Conservation (phyloP, 2,797 vertebrate species). For the Tenualosa ilisha region DNA sequence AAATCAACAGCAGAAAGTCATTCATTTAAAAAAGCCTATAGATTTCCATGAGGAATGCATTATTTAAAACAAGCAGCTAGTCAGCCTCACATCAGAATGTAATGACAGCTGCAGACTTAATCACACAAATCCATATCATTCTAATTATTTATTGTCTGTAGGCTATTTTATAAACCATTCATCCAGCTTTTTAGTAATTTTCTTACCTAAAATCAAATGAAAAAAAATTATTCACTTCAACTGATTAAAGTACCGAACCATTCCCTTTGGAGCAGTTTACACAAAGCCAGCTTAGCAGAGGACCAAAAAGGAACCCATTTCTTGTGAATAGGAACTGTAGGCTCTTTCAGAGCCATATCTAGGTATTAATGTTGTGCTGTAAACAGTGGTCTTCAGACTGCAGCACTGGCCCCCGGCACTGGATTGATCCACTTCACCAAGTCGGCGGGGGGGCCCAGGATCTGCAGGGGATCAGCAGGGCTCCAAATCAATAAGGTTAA, state of each 20-base stretch:
- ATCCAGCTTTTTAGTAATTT: not conserved
- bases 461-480: slow-evolving; percentile 87
- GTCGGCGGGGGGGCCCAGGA: slow-evolving; percentile 85
- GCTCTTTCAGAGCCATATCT: slow-evolving; percentile 53
- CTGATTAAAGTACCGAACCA: slow-evolving; percentile 38
- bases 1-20: slow-evolving; percentile 47
- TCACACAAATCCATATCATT: not conserved
- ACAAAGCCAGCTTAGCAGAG: slow-evolving; percentile 36
- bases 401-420: slow-evolving; percentile 85
- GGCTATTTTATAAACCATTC: slow-evolving; percentile 6
- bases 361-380: slow-evolving; percentile 84
- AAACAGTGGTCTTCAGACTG: slow-evolving; percentile 80
- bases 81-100: not conserved
- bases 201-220: not conserved
- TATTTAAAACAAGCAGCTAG: not conserved
- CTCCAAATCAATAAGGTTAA: slow-evolving; percentile 97
- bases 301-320: slow-evolving; percentile 31
- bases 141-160: slow-evolving; percentile 6
- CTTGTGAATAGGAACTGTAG: slow-evolving; percentile 36
- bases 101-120: slow-evolving; percentile 11
- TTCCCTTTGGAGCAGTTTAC: slow-evolving; percentile 41
- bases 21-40: slow-evolving; percentile 35
- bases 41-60: not conserved
- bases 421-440: slow-evolving; percentile 93
- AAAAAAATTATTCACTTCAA: not conserved